Conservation (phyloP, 2,888 invertebrate genomes). For the Limenitis camilla region DNA sequence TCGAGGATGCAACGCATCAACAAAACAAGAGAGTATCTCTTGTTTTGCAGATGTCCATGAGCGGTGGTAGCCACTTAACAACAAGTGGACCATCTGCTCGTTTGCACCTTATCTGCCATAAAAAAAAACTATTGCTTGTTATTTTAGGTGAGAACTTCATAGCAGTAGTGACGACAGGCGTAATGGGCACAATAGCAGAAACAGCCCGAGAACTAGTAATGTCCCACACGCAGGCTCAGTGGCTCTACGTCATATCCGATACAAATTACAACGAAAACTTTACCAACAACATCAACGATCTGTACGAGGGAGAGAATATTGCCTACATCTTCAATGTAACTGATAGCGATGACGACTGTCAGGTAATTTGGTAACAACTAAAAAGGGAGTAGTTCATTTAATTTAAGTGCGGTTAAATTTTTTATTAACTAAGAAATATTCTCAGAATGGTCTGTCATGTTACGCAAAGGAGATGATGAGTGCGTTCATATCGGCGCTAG, state of each 20-base stretch:
- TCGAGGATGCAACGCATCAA: no score
- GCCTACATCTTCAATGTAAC: constrained; percentile 85
- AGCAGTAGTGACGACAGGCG: constrained; percentile 76
- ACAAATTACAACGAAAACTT: constrained; percentile 69
- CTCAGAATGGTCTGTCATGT: constrained; percentile 79
- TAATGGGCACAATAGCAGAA: constrained; percentile 79
- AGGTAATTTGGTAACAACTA: constrained; percentile 45
- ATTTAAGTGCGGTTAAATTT: no score
- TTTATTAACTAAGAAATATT: neutral
- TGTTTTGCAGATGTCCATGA: no score
- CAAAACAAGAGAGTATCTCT: no score
- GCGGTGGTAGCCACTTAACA: no score
- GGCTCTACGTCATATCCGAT: constrained; percentile 86
- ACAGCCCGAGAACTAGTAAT: constrained; percentile 78
- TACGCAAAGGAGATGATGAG: constrained; percentile 79
- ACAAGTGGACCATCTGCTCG: no score
- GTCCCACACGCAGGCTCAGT: constrained; percentile 83
- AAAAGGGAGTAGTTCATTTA: no score
- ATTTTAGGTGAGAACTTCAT: constrained; percentile 73
- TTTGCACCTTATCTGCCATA: no score
- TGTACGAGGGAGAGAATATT: constrained; percentile 86
- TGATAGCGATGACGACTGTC: constrained; percentile 61
- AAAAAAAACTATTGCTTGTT: neutral
- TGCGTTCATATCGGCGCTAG: constrained; percentile 80
- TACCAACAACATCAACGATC: constrained; percentile 69